Percentiles rank a stretch among this genome's conserved stretches.
These are phyloP conservation scores for Daboia siamensis DNA, from an alignment of 2,113 vertebrate species.

Conservation along the genomic window DNA sequence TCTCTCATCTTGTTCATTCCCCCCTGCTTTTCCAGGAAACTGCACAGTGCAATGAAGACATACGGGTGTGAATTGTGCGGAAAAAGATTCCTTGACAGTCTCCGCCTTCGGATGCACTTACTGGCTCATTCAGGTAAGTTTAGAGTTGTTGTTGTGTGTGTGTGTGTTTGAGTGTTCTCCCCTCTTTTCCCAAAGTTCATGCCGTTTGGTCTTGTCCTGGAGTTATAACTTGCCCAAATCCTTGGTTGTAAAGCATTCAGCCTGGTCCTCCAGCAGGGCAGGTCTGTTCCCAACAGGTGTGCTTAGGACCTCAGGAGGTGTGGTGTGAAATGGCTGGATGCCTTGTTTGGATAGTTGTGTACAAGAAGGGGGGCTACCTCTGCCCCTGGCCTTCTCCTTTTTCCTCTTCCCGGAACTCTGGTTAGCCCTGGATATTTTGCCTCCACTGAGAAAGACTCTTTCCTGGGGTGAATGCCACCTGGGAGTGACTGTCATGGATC, in stretches of 20 bases:
- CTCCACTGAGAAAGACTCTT: neutral
- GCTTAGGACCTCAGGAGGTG: neutral
- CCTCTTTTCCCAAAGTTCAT: too few species aligned
- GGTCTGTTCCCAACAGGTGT: neutral
- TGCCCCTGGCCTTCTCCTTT: neutral
- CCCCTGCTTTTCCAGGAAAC: conserved; percentile 79
- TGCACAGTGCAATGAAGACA: conserved; percentile 98
- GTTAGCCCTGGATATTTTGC: neutral
- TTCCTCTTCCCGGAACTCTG: neutral
- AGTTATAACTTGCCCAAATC: fast-evolving
- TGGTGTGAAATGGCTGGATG: too few species aligned
- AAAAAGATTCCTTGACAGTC: conserved; percentile 96
- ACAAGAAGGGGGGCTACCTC: neutral
- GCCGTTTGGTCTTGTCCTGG: neutral
- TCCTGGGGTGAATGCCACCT: neutral
- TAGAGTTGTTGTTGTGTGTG: neutral
- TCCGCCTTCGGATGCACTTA: conserved; percentile 98
- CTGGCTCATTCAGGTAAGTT: conserved; percentile 94
- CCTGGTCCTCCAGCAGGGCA: neutral
- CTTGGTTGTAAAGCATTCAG: neutral
- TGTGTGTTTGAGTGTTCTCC: neutral
- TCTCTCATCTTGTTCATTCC: conserved; percentile 32
- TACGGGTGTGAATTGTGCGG: conserved; percentile 97
- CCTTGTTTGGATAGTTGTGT: neutral
- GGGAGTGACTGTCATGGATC: neutral